phyloP scores from a whole-genome alignment of 2,113 vertebrate genomes.

The Synodontis membranacea region DNA sequence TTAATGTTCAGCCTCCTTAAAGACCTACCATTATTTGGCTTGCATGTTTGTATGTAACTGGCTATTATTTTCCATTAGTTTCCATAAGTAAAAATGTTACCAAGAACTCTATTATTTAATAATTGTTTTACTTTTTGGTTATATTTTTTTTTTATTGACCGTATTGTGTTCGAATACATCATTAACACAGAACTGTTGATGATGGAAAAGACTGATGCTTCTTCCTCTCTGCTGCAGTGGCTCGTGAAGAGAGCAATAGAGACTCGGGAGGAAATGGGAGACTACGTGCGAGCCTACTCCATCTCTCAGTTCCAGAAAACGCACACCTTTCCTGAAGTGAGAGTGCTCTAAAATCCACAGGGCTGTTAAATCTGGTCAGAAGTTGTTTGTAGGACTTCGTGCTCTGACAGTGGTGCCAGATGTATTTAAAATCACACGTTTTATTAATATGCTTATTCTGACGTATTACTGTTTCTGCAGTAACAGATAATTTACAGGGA shows the following conservation, averaged over 20 bases:
- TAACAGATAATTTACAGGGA: not conserved
- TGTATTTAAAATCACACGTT: not conserved
- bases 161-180: not conserved
- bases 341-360: constrained; percentile 16
- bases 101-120: not conserved
- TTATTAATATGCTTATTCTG: not conserved
- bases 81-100: not conserved
- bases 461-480: not conserved
- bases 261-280: constrained; percentile 95
- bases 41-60: not conserved
- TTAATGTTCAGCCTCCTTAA: not conserved
- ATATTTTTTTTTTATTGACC: not conserved
- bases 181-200: not conserved
- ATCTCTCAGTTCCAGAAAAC: constrained; percentile 93
- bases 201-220: not conserved
- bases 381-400: not conserved
- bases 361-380: not conserved
- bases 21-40: no score
- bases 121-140: not conserved
- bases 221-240: constrained; percentile 76
- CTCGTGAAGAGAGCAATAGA: constrained; percentile 97
- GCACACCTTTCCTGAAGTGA: constrained; percentile 88
- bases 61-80: not conserved
- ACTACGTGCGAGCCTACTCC: constrained; percentile 91
- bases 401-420: not conserved